These are phyloP conservation scores for Hipposideros larvatus DNA, from an alignment of 2,797 vertebrate genomes.

Conservation along the genomic window DNA sequence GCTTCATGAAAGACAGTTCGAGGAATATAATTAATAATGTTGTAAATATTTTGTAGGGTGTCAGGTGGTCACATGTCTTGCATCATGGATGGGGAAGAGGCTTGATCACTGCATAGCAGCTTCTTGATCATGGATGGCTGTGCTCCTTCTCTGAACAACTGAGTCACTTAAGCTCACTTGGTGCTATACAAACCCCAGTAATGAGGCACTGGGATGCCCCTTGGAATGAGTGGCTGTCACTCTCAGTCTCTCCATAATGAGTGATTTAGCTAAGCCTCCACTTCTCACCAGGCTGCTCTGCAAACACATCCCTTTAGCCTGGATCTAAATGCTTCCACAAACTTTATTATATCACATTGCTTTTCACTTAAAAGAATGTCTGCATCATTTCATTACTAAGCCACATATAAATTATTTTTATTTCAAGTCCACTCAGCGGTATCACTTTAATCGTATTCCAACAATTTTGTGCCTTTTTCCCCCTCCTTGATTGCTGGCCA, in stretches of 20 bases:
- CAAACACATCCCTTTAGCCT: not conserved
- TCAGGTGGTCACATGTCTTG: no score
- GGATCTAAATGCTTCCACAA: not conserved
- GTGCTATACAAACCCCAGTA: not conserved
- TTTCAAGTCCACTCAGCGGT: not conserved
- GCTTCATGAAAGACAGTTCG: no score
- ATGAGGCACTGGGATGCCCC: not conserved
- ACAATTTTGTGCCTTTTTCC: conserved; percentile 8
- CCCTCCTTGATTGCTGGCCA: conserved; percentile 36
- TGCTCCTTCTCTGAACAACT: not conserved
- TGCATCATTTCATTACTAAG: conserved; percentile 6
- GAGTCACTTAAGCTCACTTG: not conserved
- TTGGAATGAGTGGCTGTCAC: not conserved
- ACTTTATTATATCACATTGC: conserved; percentile 30
- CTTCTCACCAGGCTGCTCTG: not conserved
- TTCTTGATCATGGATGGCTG: not conserved
- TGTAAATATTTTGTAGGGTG: no score
- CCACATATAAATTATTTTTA: conserved; percentile 51
- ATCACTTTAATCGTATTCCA: conserved; percentile 54
- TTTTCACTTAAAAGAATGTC: conserved; percentile 55
- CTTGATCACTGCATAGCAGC: no score
- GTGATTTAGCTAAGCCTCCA: not conserved
- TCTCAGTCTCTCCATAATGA: not conserved
- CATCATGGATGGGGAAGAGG: no score
- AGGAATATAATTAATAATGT: no score